Base-by-base conservation (phyloP, 2,888 invertebrate genomes). In the Tenthredo mesomela region DNA sequence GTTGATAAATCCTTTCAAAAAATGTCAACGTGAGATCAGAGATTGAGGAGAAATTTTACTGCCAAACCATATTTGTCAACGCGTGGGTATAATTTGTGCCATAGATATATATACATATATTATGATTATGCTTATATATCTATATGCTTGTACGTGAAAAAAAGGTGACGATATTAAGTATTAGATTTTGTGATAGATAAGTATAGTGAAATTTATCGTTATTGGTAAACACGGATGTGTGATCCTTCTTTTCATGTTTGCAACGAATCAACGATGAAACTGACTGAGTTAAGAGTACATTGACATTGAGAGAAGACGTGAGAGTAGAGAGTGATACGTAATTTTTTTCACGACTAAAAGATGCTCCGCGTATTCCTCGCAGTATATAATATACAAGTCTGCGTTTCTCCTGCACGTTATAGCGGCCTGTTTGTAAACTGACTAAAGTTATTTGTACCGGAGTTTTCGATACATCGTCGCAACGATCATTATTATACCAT, bases 311-410 rank as follows among this genome's bases (percentile, higher is more conserved):
- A 80, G 15, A 61, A 80, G n/a, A 40, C 80, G 58, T 61, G 80
- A 80, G 80, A 80, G 61, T 80, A 80, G 61, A 80, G 80, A 80
- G 80, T 40, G 61, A 80, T 40, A 7, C 40, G 80, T 80, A 6
- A 80, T 61, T 61, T 40, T 61, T 37, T 37, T 80, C 21, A 61
- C 29, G 54, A 40, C 40, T 40, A 29, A 61, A 80, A 40, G 37
- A 21, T 80, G 40, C 40, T 21, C 1, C 25, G 58, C 9, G 33
- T 40, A 78, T 78, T n/a, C 33, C 18, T 50, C n/a, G 0, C n/a
- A n/a, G n/a, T n/a, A 10, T 21, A 25, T 15, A 15, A 47, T 47
- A n/a, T 50, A 18, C 54, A 33, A 4, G 47, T 75, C 21, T 58
- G 54, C 18, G 33, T 78, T 54, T 78, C 58, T 18, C 58, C 37